phyloP scores from a whole-genome alignment of 37 sponge, comb jelly and placozoan genomes.

The Halisarca cf. caerulea region DNA sequence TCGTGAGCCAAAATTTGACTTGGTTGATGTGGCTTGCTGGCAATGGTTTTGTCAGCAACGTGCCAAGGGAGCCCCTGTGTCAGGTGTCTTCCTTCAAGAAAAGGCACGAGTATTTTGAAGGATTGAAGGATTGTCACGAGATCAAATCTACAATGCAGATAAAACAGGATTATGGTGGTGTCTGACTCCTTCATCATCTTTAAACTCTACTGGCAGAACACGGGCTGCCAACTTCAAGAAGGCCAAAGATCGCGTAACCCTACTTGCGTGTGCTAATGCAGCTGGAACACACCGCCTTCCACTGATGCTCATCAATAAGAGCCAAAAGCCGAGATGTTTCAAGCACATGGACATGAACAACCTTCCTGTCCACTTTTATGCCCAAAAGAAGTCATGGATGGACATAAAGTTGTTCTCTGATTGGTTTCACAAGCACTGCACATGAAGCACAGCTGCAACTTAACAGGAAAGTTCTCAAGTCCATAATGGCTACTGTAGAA shows the following conservation, averaged over 20 bases:
- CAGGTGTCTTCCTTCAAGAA: slow-evolving; percentile 37
- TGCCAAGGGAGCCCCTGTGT: slow-evolving; percentile 30
- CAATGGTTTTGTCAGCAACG: slow-evolving; percentile 43
- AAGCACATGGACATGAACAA: slow-evolving; percentile 49
- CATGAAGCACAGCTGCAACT: too few relatives aligned
- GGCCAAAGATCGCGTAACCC: slow-evolving; percentile 38
- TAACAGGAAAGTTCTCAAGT: slow-evolving; percentile 1
- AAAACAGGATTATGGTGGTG: slow-evolving; percentile 50
- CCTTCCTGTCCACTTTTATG: slow-evolving; percentile 43
- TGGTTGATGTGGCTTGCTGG: slow-evolving; percentile 29
- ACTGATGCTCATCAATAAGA: slow-evolving; percentile 38
- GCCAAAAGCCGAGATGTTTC: slow-evolving; percentile 43
- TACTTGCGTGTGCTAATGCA: slow-evolving; percentile 31
- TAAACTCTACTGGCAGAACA: slow-evolving; percentile 30
- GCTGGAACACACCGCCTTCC: slow-evolving; percentile 37
- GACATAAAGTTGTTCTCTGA: slow-evolving; percentile 5
- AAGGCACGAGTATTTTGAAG: too few relatives aligned
- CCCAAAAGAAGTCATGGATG: slow-evolving; percentile 28
- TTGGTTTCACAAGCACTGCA: slow-evolving; percentile 35
- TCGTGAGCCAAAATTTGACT: background rate
- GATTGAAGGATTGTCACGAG: slow-evolving; percentile 34
- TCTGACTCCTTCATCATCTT: slow-evolving; percentile 36
- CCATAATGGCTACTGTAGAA: slow-evolving; percentile 44
- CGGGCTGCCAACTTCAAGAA: slow-evolving; percentile 37
- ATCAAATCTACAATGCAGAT: slow-evolving; percentile 57